Base-by-base conservation (phyloP, 2,797 vertebrate genomes). In the Gephyroberyx darwinii region DNA sequence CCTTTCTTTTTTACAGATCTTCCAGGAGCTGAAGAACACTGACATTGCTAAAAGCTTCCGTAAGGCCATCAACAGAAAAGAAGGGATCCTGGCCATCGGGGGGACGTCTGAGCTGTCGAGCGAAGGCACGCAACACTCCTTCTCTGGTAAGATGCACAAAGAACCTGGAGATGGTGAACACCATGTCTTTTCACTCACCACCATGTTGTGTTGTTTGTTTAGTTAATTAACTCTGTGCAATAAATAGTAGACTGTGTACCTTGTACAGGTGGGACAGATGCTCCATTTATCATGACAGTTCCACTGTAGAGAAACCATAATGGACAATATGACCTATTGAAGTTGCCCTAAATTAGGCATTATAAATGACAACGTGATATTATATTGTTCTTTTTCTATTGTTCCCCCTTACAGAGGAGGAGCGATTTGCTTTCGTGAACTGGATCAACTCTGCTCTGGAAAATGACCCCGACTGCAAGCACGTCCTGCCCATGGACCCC, bases 401-500 rank as follows among this genome's bases (percentile, higher is more conserved):
- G 26, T 65, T 60, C 16, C 9, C 5, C 53, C 17, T 88, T 87
- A 69, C 90, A 99, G 98, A 99, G 95, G 97, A 99, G 89, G 97
- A 99, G 89, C 94, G 96, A 85, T 98, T 94, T 17, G 97, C 98
- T 45, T 99, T 99, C 83, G 96, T 96, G 54, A 99, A 98, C 94
- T 99, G 98, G 97, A 97, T 99, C 91, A 99, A 99, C 93, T 96
- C 94, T 19, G 97, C 97, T 54, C 93, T 99, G 93, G 96, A 97
- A 90, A 96, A 92, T 35, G 98, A 99, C 88, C 92, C 93, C 0
- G 97, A 99, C 86, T 98, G 97, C 77, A 90, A 91, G 43, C 96
- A 98, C 0, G 95, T 97, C 77, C 88, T 99, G 71, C 96, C 97
- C 26, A 97, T 98, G 96, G 94, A 99, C 81, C 97, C 96, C 62